A percentile compares a stretch with the other conserved stretches of the same genome.
These are phyloP conservation scores for Poecilus cupreus DNA, from an alignment of 2,888 invertebrate genomes.

Conservation along the genomic window DNA sequence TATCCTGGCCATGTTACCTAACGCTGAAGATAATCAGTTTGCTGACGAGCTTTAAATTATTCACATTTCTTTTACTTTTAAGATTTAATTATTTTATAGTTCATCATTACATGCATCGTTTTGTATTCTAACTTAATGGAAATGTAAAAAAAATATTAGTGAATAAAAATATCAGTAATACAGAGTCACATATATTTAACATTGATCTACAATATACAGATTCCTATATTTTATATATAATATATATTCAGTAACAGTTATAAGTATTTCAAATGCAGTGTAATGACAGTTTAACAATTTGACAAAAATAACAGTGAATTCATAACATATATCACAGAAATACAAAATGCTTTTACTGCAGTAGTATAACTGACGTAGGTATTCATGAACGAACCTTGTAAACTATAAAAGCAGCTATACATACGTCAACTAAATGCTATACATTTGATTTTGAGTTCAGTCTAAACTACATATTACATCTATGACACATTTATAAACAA, in stretches of 20 bases:
- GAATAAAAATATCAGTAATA: background rate
- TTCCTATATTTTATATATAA: constrained; percentile 16
- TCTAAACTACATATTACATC: background rate
- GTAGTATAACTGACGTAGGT: constrained; percentile 26
- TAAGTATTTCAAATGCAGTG: constrained; percentile 41
- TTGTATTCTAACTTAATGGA: too few relatives aligned
- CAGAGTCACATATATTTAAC: constrained; percentile 52
- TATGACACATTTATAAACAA: constrained; percentile 30
- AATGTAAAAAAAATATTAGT: background rate
- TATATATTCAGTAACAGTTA: constrained; percentile 34
- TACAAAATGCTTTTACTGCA: constrained; percentile 42
- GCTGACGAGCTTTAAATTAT: too few relatives aligned
- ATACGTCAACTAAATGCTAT: constrained; percentile 10
- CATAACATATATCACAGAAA: constrained; percentile 56
- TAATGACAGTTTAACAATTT: constrained; percentile 48
- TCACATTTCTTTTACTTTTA: too few relatives aligned
- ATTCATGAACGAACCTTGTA: background rate
- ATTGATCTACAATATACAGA: constrained; percentile 49
- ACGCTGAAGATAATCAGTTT: too few relatives aligned
- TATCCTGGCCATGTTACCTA: too few relatives aligned
- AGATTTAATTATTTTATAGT: too few relatives aligned
- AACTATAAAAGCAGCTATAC: background rate
- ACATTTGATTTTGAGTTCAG: constrained; percentile 4
- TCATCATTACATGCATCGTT: too few relatives aligned
- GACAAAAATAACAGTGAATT: constrained; percentile 46